These are phyloP conservation scores for Acheta domesticus DNA, from an alignment of 2,888 invertebrate genomes.

Conservation along the genomic window DNA sequence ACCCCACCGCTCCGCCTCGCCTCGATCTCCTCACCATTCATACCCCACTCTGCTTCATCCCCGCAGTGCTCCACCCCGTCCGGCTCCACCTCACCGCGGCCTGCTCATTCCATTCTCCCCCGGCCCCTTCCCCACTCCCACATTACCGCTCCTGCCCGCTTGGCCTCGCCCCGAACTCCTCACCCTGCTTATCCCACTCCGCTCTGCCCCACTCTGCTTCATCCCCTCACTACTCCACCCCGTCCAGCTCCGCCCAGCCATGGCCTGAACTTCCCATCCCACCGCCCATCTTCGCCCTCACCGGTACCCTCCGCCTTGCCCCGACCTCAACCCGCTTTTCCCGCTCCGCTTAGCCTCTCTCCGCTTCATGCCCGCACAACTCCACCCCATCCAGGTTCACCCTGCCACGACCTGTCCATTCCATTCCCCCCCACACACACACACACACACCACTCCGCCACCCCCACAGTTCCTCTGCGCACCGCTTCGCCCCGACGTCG, in stretches of 20 bases:
- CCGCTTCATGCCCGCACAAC: neutral
- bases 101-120: conserved; percentile 20
- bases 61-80: neutral
- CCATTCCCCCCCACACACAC: too few species aligned
- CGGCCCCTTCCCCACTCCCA: neutral
- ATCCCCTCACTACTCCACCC: neutral
- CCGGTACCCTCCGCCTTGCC: neutral
- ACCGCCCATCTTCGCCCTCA: neutral
- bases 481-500: too few species aligned
- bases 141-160: conserved; percentile 22
- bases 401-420: neutral
- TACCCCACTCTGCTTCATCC: neutral
- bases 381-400: conserved; percentile 10
- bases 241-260: conserved; percentile 12
- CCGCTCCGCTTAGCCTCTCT: too few species aligned
- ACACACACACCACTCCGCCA: too few species aligned
- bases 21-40: conserved; percentile 5
- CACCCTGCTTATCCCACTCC: neutral
- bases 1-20: neutral
- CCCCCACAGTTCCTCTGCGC: too few species aligned
- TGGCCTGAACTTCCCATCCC: conserved; percentile 5
- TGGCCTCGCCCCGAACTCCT: neutral
- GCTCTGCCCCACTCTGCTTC: neutral
- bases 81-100: neutral
- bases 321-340: neutral